Evolutionary conservation across 1,140 invertebrate species (phyloP).

Genomic region (Pygmarrhopalites habei): DNA sequence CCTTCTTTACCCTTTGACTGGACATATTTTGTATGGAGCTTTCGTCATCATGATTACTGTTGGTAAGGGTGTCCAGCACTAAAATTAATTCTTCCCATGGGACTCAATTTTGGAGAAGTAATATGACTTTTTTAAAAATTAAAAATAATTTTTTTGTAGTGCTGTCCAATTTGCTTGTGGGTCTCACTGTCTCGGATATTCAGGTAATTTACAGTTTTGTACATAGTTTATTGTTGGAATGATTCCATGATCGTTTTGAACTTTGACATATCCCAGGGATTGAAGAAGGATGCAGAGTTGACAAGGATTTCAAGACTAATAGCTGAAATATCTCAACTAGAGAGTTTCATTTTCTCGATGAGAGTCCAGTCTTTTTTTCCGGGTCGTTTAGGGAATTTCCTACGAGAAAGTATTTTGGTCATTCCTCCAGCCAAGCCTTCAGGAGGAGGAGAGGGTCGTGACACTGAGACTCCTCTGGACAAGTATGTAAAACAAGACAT

Average conservation of each 20-base stretch:
- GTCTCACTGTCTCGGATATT: slow-evolving; percentile 68
- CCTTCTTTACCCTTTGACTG: slow-evolving; percentile 48
- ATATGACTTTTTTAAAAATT: too few species aligned
- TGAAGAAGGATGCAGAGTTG: slow-evolving; percentile 69
- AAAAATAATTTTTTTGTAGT: too few species aligned
- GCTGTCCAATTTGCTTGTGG: slow-evolving; percentile 73
- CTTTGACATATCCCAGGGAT: slow-evolving; percentile 46
- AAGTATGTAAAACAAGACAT: too few species aligned
- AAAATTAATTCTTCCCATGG: slow-evolving; percentile 67
- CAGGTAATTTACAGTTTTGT: slow-evolving; percentile 34
- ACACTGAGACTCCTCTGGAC: not conserved
- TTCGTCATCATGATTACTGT: slow-evolving; percentile 75
- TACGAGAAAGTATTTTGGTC: slow-evolving; percentile 33
- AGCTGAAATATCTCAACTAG: slow-evolving; percentile 37
- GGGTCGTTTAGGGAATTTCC: slow-evolving; percentile 23
- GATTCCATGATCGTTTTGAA: too few species aligned
- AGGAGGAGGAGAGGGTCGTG: not conserved
- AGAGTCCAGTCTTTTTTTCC: slow-evolving; percentile 37
- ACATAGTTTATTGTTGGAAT: too few species aligned
- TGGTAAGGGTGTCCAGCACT: too few species aligned
- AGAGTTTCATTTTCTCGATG: slow-evolving; percentile 37
- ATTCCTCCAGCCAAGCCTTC: slow-evolving; percentile 14
- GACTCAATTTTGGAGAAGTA: slow-evolving; percentile 62
- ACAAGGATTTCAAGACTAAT: slow-evolving; percentile 65
- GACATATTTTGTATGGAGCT: slow-evolving; percentile 64